phyloP scores from a whole-genome alignment of 2,888 invertebrate species.

The Andricus curvator region DNA sequence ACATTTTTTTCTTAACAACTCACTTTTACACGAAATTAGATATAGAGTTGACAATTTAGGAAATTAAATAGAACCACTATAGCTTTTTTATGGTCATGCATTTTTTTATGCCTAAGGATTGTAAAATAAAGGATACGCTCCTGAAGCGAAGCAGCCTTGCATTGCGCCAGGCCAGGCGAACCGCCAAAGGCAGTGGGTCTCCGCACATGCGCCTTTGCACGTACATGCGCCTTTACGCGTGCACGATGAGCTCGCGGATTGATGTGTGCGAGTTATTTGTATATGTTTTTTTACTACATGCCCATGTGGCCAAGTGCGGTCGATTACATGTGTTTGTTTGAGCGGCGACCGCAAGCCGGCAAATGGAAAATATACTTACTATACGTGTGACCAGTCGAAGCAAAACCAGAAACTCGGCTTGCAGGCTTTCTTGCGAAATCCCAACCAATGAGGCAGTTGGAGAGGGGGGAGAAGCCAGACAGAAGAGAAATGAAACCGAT shows the following conservation, averaged over 20 bases:
- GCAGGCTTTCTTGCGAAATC: conserved; percentile 22
- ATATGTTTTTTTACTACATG: conserved; percentile 25
- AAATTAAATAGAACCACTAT: no score
- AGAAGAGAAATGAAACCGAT: conserved; percentile 5
- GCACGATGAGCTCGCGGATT: background rate
- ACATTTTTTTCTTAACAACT: no score
- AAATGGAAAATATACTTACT: conserved; percentile 10
- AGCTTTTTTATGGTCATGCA: no score
- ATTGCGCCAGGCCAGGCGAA: background rate
- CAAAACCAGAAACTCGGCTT: conserved; percentile 33
- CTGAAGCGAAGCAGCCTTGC: no score
- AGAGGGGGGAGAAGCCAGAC: background rate
- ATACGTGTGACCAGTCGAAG: conserved; percentile 7
- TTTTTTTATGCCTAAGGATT: no score
- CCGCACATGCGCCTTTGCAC: background rate
- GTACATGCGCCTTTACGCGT: background rate
- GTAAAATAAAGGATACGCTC: no score
- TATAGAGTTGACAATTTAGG: no score
- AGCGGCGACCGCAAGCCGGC: no score
- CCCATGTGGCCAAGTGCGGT: background rate
- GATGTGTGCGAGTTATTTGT: conserved; percentile 16
- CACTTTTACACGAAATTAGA: no score
- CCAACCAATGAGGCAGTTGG: background rate
- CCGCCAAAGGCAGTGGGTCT: background rate
- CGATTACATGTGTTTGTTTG: no score